Evolutionary conservation across 2,888 invertebrate species (phyloP).

Genomic region (Antitype chi): DNA sequence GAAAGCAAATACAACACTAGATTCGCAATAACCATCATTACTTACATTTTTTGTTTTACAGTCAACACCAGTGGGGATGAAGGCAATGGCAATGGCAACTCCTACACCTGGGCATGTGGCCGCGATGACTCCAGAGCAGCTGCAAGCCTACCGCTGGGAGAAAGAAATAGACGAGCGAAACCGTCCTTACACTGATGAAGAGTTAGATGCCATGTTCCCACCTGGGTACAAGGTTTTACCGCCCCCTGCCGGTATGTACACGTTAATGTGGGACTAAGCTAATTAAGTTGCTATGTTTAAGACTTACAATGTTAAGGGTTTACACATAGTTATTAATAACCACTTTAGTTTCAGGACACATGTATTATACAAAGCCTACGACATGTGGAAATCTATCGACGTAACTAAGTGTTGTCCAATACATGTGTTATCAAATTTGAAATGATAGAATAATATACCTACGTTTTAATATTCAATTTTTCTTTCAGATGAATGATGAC

Average conservation of each 20-base stretch:
- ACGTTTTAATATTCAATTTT: slow-evolving; percentile 85
- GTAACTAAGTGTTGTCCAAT: slow-evolving; percentile 72
- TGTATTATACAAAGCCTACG: slow-evolving; percentile 83
- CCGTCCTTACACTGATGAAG: slow-evolving; percentile 98
- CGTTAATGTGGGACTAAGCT: slow-evolving; percentile 55
- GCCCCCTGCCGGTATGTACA: slow-evolving; percentile 95
- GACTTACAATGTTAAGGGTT: slow-evolving; percentile 64
- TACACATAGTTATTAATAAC: slow-evolving; percentile 86
- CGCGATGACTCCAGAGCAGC: slow-evolving; percentile 99
- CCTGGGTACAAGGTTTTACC: slow-evolving; percentile 99
- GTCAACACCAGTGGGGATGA: slow-evolving; percentile 96
- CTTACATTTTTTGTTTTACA: slow-evolving; percentile 64
- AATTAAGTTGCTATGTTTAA: slow-evolving; percentile 62
- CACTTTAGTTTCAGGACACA: slow-evolving; percentile 89
- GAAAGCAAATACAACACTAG: neutral
- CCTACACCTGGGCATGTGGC: slow-evolving; percentile 99
- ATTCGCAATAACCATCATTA: neutral
- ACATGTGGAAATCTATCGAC: slow-evolving; percentile 74
- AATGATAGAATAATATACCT: slow-evolving; percentile 74
- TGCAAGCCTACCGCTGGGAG: slow-evolving; percentile 99
- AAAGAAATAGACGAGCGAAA: slow-evolving; percentile 99
- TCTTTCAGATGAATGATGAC: slow-evolving; percentile 90
- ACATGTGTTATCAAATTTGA: slow-evolving; percentile 82
- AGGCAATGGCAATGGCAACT: slow-evolving; percentile 99
- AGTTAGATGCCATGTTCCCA: slow-evolving; percentile 99